Conservation (phyloP, 2,888 invertebrate genomes). For the Psococerastis gibbosa region DNA sequence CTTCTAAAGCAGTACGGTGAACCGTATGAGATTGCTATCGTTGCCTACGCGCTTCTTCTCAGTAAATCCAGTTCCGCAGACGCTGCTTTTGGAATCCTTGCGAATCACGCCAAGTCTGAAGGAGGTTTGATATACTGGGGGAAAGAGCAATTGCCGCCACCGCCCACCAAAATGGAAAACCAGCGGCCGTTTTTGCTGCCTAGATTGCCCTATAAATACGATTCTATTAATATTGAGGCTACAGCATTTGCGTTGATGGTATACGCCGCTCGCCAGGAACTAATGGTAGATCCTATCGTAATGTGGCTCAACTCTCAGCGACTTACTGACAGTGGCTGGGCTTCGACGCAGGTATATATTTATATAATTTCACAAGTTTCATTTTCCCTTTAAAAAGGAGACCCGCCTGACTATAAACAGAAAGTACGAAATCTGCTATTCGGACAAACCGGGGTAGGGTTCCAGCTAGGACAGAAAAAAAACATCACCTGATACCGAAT, state of each 20-base stretch:
- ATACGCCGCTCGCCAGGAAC: constrained; percentile 68
- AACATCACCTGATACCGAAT: too few species aligned
- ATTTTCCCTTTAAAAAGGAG: too few species aligned
- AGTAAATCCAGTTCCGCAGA: constrained; percentile 74
- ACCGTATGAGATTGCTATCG: constrained; percentile 73
- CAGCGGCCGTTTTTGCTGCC: constrained; percentile 80
- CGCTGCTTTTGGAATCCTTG: constrained; percentile 56
- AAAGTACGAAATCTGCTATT: too few species aligned
- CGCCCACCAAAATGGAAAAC: constrained; percentile 73
- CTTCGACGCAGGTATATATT: constrained; percentile 62
- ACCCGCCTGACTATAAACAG: too few species aligned
- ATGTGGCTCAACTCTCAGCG: constrained; percentile 81
- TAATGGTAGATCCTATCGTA: constrained; percentile 65
- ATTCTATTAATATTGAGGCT: constrained; percentile 80
- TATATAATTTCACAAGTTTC: too few species aligned
- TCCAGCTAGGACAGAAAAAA: too few species aligned
- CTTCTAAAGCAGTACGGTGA: constrained; percentile 48
- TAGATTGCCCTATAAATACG: constrained; percentile 69
- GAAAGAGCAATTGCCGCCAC: constrained; percentile 52
- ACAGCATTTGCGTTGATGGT: constrained; percentile 83
- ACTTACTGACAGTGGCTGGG: constrained; percentile 73
- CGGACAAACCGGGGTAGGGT: too few species aligned
- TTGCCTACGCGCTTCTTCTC: constrained; percentile 69
- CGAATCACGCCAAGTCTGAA: constrained; percentile 41
- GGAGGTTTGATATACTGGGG: constrained; percentile 78